Evolutionary conservation across 2,888 invertebrate genomes (phyloP), one percentile per base, ranked within the genome.

Genomic region (Acleris cristana): DNA sequence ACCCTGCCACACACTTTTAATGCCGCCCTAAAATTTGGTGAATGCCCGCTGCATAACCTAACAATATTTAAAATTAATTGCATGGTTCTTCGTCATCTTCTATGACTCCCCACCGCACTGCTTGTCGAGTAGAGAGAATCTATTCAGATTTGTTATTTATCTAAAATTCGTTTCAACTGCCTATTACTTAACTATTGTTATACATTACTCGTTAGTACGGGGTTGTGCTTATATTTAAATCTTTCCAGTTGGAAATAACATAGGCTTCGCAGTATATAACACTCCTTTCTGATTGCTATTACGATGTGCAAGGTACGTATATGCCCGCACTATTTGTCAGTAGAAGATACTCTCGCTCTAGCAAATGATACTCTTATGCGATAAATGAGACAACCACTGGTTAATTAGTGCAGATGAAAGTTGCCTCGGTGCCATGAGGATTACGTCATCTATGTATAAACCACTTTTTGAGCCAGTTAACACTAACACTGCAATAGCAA

Each of bases 141-240:
- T 66, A 66, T 63, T 53, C 40, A 63, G 67, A 67, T 67, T 67
- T 67, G 67, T 67, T 67, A 67, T 54, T 63, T 67, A 67, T 67
- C 67, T 67, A 67, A 34, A 19, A 51, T 40, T 62, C n/a, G 40
- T 52, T 62, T 58, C 53, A 52, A 58, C 48, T 34, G 44, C 3
- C 44, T 66, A 52, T 53, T 23, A 23, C 58, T 58, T 58, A 58
- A 54, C 53, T 66, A 67, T 62, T 62, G 52, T 34, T 21, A 44
- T 40, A 40, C 40, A 40, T 55, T 34, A 40, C 16, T 21, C 19
- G 14, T 48, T 30, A 48, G 12, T 19, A 51, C 51, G 59, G 59
- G 59, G 51, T 60, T 60, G 45, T 49, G 44, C 62, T 63, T 67
- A 67, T 48, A 45, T 40, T 58, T 48, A 54, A 49, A 26, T 26